phyloP scores from a whole-genome alignment of 2,797 vertebrate genomes.

The Tenualosa ilisha region DNA sequence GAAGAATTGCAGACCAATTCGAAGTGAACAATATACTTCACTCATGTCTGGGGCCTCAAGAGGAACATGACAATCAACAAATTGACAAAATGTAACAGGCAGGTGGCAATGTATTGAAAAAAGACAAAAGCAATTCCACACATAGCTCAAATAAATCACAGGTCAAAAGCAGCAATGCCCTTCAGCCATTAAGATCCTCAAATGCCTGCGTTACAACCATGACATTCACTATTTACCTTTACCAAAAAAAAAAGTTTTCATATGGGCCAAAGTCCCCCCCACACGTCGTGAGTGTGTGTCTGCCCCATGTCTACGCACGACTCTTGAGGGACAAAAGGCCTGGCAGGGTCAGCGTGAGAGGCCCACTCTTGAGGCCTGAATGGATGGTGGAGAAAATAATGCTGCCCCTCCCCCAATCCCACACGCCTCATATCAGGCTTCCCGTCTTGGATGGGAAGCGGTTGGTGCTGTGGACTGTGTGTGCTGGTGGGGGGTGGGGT shows the following conservation, averaged over 20 bases:
- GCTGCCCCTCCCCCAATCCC: background rate
- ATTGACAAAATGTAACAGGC: too few species aligned
- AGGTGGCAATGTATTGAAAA: too few species aligned
- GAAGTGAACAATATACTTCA: too few species aligned
- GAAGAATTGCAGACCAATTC: too few species aligned
- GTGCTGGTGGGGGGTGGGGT: background rate
- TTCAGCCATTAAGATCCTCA: background rate
- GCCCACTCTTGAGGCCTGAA: background rate
- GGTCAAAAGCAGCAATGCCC: background rate
- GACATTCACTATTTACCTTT: background rate
- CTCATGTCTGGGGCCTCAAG: too few species aligned
- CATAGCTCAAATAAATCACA: too few species aligned
- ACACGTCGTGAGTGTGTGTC: background rate
- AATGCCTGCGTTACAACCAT: background rate
- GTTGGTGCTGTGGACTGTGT: background rate
- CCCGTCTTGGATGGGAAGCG: background rate
- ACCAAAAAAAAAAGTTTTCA: background rate
- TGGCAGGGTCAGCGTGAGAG: background rate
- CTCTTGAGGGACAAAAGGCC: background rate
- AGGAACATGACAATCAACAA: too few species aligned
- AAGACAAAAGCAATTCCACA: too few species aligned
- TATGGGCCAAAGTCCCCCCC: background rate
- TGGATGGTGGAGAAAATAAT: conserved; percentile 23
- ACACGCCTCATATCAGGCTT: background rate
- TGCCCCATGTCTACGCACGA: background rate